Percentiles rank a stretch among this genome's conserved stretches.
These are phyloP conservation scores for Nothocercus julius DNA, from an alignment of 2,113 vertebrate genomes.

Conservation along the genomic window DNA sequence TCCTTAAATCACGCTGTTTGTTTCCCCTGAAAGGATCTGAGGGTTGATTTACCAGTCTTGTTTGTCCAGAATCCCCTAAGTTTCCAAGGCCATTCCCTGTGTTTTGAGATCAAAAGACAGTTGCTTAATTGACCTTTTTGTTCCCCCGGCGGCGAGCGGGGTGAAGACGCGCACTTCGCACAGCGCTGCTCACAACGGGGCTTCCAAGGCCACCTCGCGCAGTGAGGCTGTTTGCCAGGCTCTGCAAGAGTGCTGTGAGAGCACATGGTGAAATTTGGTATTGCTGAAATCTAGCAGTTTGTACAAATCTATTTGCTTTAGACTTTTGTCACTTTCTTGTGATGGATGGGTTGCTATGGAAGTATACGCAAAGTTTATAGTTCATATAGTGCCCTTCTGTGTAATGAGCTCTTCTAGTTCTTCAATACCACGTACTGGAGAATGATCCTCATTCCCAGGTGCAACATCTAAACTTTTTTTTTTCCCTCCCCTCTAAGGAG, in stretches of 20 bases:
- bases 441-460: not conserved
- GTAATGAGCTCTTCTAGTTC: not conserved
- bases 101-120: not conserved
- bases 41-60: not conserved
- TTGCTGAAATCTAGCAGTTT: not conserved
- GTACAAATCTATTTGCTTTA: not conserved
- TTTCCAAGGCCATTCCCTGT: not conserved
- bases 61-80: not conserved
- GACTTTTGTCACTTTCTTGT: not conserved
- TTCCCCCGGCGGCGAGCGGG: not conserved
- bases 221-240: not conserved
- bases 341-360: not conserved
- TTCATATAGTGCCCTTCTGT: not conserved
- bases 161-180: not conserved
- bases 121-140: not conserved
- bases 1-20: not conserved
- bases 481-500: not conserved
- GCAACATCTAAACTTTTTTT: not conserved
- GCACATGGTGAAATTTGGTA: not conserved
- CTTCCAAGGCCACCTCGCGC: not conserved
- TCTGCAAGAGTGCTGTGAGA: not conserved
- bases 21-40: not conserved
- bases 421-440: not conserved
- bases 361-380: not conserved
- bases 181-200: not conserved